These are phyloP conservation scores for Craseonycteris thonglongyai DNA, from an alignment of 2,113 vertebrate genomes.

Conservation along the genomic window DNA sequence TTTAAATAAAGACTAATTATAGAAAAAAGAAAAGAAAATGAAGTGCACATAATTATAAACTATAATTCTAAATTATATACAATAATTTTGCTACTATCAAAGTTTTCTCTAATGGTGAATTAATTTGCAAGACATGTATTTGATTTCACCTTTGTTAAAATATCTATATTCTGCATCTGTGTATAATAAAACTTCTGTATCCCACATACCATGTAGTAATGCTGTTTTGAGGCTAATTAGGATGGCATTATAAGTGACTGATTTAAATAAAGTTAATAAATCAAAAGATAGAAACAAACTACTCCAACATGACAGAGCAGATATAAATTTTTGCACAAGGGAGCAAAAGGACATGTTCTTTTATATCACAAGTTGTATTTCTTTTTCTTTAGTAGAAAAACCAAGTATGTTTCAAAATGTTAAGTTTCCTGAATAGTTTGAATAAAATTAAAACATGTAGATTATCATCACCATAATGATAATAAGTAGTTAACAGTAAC, in stretches of 20 bases:
- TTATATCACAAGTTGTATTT: not conserved
- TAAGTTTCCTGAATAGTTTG: slow-evolving; percentile 19
- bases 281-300: not conserved
- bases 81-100: not conserved
- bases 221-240: not conserved
- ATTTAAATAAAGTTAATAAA: slow-evolving; percentile 16
- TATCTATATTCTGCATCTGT: not conserved
- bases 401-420: not conserved
- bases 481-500: slow-evolving; percentile 44
- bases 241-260: not conserved
- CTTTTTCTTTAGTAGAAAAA: not conserved
- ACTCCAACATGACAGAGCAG: not conserved
- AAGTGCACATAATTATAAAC: not conserved
- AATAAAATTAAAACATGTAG: slow-evolving; percentile 22
- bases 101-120: not conserved
- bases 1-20: not conserved
- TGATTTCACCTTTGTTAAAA: not conserved
- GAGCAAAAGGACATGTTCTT: not conserved
- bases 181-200: not conserved
- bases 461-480: slow-evolving; percentile 28
- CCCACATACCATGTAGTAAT: not conserved
- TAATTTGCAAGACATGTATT: not conserved
- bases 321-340: not conserved
- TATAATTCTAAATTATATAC: not conserved
- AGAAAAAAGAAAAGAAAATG: not conserved